A percentile compares a stretch with the other conserved stretches of the same genome.
Conservation (phyloP, 2,113 vertebrate species). For the Sapajus apella region DNA sequence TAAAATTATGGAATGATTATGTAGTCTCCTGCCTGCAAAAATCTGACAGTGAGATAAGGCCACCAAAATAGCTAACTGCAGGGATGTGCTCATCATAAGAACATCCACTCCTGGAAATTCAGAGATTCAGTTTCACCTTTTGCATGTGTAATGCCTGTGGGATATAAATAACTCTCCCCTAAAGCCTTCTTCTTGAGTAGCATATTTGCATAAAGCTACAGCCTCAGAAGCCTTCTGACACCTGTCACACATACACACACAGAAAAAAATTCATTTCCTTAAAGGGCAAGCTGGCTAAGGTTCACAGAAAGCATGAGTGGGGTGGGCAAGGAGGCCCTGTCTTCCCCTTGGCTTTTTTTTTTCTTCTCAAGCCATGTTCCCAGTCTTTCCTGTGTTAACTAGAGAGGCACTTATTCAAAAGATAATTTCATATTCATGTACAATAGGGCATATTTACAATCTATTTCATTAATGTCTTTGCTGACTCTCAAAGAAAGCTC, state of each 20-base stretch:
- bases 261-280: constrained; percentile 38
- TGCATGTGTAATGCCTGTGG: neutral
- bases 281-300: neutral
- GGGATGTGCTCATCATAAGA: constrained; percentile 44
- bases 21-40: neutral
- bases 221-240: constrained; percentile 59
- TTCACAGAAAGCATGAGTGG: neutral
- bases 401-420: neutral
- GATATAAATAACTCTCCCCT: constrained; percentile 58
- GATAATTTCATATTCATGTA: neutral
- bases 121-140: constrained; percentile 51
- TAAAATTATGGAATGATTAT: neutral
- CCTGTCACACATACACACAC: neutral
- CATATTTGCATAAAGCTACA: constrained; percentile 52
- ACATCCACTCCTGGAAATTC: constrained; percentile 46
- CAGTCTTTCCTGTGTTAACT: neutral
- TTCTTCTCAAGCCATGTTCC: neutral
- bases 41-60: neutral
- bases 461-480: neutral
- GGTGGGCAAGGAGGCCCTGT: neutral
- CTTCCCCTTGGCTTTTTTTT: neutral
- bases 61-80: constrained; percentile 30
- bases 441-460: neutral
- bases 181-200: constrained; percentile 31
- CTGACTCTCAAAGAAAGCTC: neutral